phyloP scores from a whole-genome alignment of 2,797 vertebrate genomes.

The Xyrichtys novacula region DNA sequence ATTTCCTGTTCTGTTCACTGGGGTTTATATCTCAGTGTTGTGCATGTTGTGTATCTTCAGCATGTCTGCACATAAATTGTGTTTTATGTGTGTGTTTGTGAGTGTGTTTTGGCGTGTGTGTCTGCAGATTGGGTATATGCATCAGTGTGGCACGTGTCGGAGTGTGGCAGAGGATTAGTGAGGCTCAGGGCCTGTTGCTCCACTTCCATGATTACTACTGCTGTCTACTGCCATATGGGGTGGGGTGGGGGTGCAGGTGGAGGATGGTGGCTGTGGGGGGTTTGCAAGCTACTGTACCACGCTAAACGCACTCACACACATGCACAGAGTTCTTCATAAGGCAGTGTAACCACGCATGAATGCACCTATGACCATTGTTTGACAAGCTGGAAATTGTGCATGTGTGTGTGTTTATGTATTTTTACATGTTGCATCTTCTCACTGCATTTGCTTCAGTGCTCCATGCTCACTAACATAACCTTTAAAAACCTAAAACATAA shows the following conservation, averaged over 20 bases:
- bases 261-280: conserved; percentile 13
- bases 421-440: neutral
- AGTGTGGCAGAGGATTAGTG: conserved; percentile 84
- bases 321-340: conserved; percentile 23
- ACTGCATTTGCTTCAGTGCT: neutral
- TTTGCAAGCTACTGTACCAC: conserved; percentile 58
- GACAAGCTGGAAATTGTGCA: conserved; percentile 18
- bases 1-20: too few relatives aligned
- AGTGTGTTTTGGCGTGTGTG: conserved; percentile 39
- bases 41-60: neutral
- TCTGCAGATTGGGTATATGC: conserved; percentile 61
- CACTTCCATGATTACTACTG: conserved; percentile 87
- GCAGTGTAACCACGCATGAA: conserved; percentile 43
- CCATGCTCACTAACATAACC: neutral
- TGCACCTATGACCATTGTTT: conserved; percentile 50
- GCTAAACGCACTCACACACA: conserved; percentile 36
- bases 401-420: conserved; percentile 11
- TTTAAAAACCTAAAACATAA: too few relatives aligned
- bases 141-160: conserved; percentile 83
- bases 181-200: conserved; percentile 85
- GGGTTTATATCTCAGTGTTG: neutral
- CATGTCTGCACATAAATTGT: conserved; percentile 9
- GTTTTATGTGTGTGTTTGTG: conserved; percentile 18
- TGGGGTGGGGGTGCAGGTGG: conserved; percentile 64
- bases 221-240: conserved; percentile 85